Conservation (phyloP, 2,888 invertebrate species). For the Aphodius granarius region DNA sequence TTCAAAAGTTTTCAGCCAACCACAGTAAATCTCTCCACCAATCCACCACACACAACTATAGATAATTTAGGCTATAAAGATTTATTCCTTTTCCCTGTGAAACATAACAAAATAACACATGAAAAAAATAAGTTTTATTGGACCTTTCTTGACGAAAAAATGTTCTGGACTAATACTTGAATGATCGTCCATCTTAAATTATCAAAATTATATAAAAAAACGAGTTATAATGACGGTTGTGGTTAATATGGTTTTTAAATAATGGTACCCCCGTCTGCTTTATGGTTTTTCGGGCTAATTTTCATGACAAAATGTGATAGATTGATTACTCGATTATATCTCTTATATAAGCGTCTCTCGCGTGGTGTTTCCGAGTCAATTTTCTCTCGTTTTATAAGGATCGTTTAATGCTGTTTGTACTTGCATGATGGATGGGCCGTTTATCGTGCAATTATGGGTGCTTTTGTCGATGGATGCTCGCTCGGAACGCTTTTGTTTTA, state of each 20-base stretch:
- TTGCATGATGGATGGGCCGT: constrained; percentile 44
- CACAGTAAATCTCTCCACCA: constrained; percentile 38
- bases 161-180: no score
- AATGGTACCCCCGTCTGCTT: constrained; percentile 35
- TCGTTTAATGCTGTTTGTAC: constrained; percentile 42
- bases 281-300: constrained; percentile 45
- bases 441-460: constrained; percentile 45
- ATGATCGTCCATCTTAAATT: background rate
- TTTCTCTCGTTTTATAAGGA: constrained; percentile 33
- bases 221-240: background rate
- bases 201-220: constrained; percentile 7
- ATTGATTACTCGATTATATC: constrained; percentile 48
- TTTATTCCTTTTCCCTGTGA: no score
- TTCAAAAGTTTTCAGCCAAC: constrained; percentile 38
- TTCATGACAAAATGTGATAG: constrained; percentile 51
- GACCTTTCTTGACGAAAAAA: no score
- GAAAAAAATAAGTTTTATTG: no score
- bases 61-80: constrained; percentile 43
- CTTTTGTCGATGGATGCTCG: constrained; percentile 23
- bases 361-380: constrained; percentile 35
- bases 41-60: constrained; percentile 42
- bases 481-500: constrained; percentile 16
- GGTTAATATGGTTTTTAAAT: constrained; percentile 33
- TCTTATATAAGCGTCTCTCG: constrained; percentile 16
- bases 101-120: no score